Evolutionary conservation across 1,140 invertebrate species (phyloP).

Genomic region (Globodera ellingtonae): DNA sequence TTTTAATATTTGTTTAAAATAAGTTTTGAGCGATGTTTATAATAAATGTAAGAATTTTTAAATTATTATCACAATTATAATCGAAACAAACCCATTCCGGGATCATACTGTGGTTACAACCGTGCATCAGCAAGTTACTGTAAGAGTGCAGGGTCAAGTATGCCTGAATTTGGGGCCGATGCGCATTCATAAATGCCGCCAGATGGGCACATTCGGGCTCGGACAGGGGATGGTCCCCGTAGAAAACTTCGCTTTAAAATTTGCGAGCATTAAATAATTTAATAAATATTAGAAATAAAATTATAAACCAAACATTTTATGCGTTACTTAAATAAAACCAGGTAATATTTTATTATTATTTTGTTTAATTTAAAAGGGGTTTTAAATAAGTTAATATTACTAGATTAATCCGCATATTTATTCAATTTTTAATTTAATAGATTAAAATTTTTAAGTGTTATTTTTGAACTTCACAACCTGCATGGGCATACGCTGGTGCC

Average conservation of each 20-base stretch:
- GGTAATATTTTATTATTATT: too few species aligned
- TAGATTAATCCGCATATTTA: too few species aligned
- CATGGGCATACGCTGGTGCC: conserved; percentile 50
- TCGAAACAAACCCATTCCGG: background rate
- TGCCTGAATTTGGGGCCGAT: conserved; percentile 46
- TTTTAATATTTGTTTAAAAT: conserved; percentile 32
- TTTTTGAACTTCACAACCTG: conserved; percentile 19
- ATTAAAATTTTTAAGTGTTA: too few species aligned
- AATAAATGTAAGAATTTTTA: conserved; percentile 32
- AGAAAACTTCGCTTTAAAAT: conserved; percentile 49
- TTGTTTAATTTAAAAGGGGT: too few species aligned
- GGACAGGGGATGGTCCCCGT: conserved; percentile 43
- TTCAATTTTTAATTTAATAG: too few species aligned
- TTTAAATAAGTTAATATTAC: too few species aligned
- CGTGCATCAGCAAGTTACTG: conserved; percentile 66
- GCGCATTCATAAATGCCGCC: conserved; percentile 30
- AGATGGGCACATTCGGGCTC: conserved; percentile 51
- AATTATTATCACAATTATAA: background rate
- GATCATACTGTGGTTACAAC: background rate
- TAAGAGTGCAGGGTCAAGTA: conserved; percentile 61
- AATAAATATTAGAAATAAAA: background rate
- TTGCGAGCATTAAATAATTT: background rate
- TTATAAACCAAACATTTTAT: background rate
- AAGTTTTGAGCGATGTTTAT: conserved; percentile 9
- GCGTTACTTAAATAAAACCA: too few species aligned